Conservation (phyloP, 2,797 vertebrate genomes). For the Aeoliscus strigatus region DNA sequence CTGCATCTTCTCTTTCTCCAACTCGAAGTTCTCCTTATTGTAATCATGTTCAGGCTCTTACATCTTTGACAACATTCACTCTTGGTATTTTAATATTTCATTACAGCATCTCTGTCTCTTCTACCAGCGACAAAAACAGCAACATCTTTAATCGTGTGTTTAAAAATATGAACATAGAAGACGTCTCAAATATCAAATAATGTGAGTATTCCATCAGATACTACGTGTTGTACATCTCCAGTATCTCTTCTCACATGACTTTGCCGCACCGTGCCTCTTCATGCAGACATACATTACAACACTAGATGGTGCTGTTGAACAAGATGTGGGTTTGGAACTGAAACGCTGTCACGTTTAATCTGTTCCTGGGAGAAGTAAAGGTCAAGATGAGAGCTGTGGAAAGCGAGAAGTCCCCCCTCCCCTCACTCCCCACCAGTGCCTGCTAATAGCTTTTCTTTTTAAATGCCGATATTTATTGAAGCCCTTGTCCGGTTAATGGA, state of each 20-base stretch:
- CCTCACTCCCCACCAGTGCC: conserved; percentile 2
- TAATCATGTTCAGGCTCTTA: too few species aligned
- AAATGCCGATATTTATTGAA: conserved; percentile 30
- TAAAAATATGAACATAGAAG: too few species aligned
- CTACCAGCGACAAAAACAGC: too few species aligned
- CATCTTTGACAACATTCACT: too few species aligned
- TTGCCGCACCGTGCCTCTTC: conserved; percentile 2
- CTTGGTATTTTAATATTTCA: too few species aligned
- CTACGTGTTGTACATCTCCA: not conserved
- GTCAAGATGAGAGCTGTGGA: conserved; percentile 36
- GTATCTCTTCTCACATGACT: conserved; percentile 3
- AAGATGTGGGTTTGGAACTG: conserved; percentile 15
- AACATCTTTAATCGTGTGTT: too few species aligned
- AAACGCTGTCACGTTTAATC: conserved; percentile 40
- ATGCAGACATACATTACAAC: not conserved
- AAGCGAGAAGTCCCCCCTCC: conserved; percentile 5
- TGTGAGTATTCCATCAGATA: not conserved
- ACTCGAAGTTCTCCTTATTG: too few species aligned
- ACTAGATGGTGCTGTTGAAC: conserved; percentile 38
- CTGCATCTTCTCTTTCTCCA: too few species aligned
- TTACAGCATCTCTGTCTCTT: too few species aligned
- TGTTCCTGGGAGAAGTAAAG: conserved; percentile 48
- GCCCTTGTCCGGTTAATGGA: conserved; percentile 21
- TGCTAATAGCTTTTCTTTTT: conserved; percentile 29
- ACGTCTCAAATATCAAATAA: not conserved